These are phyloP conservation scores for Melipona quadrifasciata DNA, from an alignment of 1,140 invertebrate species.

Conservation along the genomic window DNA sequence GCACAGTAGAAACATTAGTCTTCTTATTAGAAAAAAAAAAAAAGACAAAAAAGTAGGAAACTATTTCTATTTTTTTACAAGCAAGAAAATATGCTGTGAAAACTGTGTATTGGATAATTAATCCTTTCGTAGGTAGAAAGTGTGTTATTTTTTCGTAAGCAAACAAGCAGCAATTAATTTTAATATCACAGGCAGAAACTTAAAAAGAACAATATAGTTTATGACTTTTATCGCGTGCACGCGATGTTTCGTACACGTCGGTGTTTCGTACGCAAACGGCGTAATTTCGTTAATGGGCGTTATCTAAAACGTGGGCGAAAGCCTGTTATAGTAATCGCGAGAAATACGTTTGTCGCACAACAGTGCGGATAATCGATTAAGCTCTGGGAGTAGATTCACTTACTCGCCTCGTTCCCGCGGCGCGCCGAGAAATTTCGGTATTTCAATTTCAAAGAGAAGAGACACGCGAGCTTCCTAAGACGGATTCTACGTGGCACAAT, in stretches of 20 bases:
- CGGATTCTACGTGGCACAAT: slow-evolving; percentile 41
- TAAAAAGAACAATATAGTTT: background rate
- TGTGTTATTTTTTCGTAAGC: background rate
- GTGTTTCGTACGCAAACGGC: slow-evolving; percentile 20
- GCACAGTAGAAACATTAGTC: too few species aligned
- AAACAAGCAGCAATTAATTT: background rate
- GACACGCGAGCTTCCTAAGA: slow-evolving; percentile 54
- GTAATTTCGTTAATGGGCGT: slow-evolving; percentile 38
- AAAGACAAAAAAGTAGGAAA: too few species aligned
- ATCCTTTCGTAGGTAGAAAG: too few species aligned
- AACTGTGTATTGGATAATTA: too few species aligned
- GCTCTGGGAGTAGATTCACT: slow-evolving; percentile 50
- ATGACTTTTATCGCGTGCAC: too few species aligned
- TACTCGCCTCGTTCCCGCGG: slow-evolving; percentile 47
- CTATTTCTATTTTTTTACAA: too few species aligned
- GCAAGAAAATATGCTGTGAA: too few species aligned
- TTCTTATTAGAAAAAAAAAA: too few species aligned
- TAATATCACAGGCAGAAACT: background rate
- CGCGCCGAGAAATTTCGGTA: slow-evolving; percentile 54
- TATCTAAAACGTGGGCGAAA: slow-evolving; percentile 30
- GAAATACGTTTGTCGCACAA: slow-evolving; percentile 61
- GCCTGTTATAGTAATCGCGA: slow-evolving; percentile 58
- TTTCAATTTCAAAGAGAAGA: slow-evolving; percentile 64
- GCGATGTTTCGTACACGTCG: background rate
- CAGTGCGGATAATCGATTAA: slow-evolving; percentile 67